These are phyloP conservation scores for Styela plicata DNA, from an alignment of 23 tunicate genomes.

Conservation along the genomic window DNA sequence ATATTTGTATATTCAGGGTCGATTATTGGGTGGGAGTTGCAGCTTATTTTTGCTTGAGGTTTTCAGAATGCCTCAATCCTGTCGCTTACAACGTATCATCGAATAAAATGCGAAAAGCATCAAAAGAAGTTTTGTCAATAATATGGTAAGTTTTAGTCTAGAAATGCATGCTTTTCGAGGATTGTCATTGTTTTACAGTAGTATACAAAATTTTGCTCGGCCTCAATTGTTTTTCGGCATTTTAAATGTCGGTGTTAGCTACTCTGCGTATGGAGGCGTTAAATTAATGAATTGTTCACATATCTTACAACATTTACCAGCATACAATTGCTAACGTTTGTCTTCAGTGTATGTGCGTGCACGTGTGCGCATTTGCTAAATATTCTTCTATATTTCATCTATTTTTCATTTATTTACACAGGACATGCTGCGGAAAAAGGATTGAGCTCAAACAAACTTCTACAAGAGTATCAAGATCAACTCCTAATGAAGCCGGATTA, in stretches of 20 bases:
- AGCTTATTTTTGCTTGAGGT: slow-evolving; percentile 35
- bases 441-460: neutral
- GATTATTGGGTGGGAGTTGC: slow-evolving; percentile 44
- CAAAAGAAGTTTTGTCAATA: slow-evolving; percentile 17
- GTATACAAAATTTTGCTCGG: no score
- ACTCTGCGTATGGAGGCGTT: no score
- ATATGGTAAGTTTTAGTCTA: slow-evolving; percentile 26
- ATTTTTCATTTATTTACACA: neutral
- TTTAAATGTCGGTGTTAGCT: no score
- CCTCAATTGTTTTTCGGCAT: no score
- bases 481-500: slow-evolving; percentile 5
- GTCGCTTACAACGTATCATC: slow-evolving; percentile 42
- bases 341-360: no score
- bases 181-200: no score
- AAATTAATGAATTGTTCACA: no score
- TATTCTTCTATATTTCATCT: no score
- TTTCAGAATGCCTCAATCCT: slow-evolving; percentile 49
- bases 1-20: slow-evolving; percentile 1
- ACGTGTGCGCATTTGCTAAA: no score
- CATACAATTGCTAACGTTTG: no score
- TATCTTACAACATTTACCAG: no score
- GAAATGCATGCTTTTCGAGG: no score
- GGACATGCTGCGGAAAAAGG: slow-evolving; percentile 1
- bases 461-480: neutral
- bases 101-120: slow-evolving; percentile 33